Evolutionary conservation across 2,797 vertebrate species (phyloP), one percentile per base, ranked within the genome.

Genomic region (Poeciliopsis presidionis): DNA sequence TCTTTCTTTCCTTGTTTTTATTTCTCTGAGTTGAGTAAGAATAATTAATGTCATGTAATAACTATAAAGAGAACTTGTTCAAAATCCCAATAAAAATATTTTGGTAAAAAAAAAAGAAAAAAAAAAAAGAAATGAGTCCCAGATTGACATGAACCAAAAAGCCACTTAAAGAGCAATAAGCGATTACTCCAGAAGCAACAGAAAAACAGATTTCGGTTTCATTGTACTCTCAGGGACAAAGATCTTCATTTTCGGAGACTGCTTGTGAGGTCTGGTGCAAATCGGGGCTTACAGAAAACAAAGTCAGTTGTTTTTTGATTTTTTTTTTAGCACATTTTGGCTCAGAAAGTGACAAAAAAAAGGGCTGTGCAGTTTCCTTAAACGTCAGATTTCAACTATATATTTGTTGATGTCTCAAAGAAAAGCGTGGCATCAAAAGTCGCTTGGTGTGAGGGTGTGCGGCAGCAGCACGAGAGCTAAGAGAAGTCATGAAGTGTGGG

Each of bases 401-500:
- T 63, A 63, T 7, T 20, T 63, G 33, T 63, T 8, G 22, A 67
- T 41, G 20, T 22, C 20, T 22, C 8, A 65, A 39, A 22, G 16
- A 22, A 65, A 65, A 65, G 9, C 63, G 39, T 0, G 7, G 39
- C 39, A 41, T 41, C 7, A 41, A 41, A 74, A 57, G 73, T 80
- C 69, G 70, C 25, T n/a, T 22, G 11, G 36, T 57, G 70, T 81
- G 53, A 69, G 12, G 33, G 8, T 36, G 59, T 74, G 63, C 16
- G 65, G 41, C 46, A 69, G 74, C 72, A 80, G 69, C 53, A 53
- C 73, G 65, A 71, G 70, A 78, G 59, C 12, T 69, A 36, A 79
- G 71, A 72, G 65, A 79, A 79, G 28, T 74, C 0, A 33, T 73
- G 74, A 75, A 61, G 82, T 84, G 75, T 79, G 78, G 82, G 36